Conservation (phyloP, 2,888 invertebrate genomes). For the Trichogramma evanescens region DNA sequence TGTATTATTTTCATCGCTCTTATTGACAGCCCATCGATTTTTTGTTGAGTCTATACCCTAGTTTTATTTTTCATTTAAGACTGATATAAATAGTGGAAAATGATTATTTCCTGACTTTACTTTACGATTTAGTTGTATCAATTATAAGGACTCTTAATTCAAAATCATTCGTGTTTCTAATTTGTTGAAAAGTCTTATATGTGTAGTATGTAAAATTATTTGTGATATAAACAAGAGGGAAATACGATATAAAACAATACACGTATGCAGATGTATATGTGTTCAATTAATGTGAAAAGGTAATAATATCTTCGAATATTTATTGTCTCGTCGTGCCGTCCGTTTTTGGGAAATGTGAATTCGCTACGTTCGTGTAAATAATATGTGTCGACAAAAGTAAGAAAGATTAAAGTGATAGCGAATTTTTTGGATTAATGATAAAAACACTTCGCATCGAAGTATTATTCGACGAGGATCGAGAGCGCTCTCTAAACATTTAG, state of each 20-base stretch:
- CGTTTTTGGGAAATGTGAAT: conserved; percentile 7
- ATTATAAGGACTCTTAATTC: conserved; percentile 20
- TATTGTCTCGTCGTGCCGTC: too few species aligned
- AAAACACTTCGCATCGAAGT: conserved; percentile 23
- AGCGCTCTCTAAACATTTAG: too few species aligned
- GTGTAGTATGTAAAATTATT: too few species aligned
- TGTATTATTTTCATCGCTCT: conserved; percentile 5
- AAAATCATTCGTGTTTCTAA: too few species aligned
- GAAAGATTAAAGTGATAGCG: conserved; percentile 1
- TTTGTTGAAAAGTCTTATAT: too few species aligned
- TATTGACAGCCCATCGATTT: conserved; percentile 1
- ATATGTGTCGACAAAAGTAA: too few species aligned
- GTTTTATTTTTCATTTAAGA: conserved; percentile 10
- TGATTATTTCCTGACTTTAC: background rate
- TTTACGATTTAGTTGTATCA: conserved; percentile 14
- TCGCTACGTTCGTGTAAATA: background rate
- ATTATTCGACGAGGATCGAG: background rate
- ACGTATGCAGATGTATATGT: too few species aligned
- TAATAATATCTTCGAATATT: too few species aligned
- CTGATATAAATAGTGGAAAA: conserved; percentile 2
- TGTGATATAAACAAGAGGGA: too few species aligned
- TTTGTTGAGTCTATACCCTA: background rate
- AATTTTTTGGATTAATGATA: conserved; percentile 16
- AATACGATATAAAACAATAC: too few species aligned
- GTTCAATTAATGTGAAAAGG: too few species aligned